Percentiles rank a stretch among this genome's conserved stretches.
Conservation (phyloP, 2,797 vertebrate genomes). For the Phataginus tricuspis region DNA sequence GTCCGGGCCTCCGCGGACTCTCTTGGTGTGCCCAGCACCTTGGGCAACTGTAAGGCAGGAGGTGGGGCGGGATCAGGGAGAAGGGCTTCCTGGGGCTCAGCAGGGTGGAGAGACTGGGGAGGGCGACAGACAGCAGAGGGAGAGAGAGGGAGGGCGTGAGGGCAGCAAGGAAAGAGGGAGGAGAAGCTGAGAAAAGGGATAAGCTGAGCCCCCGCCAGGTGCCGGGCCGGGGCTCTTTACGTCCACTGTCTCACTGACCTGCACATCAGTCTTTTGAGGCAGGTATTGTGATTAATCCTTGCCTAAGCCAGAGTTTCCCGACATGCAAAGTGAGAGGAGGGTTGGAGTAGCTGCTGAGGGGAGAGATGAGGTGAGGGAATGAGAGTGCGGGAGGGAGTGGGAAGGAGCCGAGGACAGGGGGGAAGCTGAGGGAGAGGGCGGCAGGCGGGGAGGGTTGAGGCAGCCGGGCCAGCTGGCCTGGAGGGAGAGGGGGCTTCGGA, state of each 20-base stretch:
- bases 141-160: background rate
- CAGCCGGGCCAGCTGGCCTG: background rate
- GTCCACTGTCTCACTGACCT: accelerated
- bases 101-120: background rate
- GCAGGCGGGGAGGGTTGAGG: accelerated
- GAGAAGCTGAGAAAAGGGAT: background rate
- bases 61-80: background rate
- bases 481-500: accelerated
- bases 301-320: background rate
- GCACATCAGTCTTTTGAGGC: background rate
- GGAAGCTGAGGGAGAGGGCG: background rate
- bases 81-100: background rate
- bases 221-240: background rate
- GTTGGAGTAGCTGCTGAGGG: background rate
- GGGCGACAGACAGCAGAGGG: background rate
- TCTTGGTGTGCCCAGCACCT: background rate
- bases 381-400: background rate
- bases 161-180: background rate
- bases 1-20: no score
- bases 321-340: background rate
- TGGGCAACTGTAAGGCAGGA: background rate
- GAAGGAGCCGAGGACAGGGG: background rate
- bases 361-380: background rate
- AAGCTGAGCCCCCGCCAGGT: background rate
- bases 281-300: accelerated